Conservation (phyloP, 2,113 vertebrate species). For the Chelonoidis abingdonii region DNA sequence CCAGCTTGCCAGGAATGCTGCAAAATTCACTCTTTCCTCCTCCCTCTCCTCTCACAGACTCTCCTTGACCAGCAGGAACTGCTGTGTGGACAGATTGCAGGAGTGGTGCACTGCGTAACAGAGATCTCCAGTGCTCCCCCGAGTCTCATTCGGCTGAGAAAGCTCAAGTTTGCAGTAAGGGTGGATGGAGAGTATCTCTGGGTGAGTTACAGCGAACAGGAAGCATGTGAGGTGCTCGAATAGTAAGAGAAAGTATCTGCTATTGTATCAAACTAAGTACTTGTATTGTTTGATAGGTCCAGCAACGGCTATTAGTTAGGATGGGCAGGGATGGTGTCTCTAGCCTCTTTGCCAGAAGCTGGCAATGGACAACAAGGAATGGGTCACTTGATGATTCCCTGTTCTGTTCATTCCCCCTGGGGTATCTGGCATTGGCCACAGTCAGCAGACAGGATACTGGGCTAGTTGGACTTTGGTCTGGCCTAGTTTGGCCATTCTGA, state of each 20-base stretch:
- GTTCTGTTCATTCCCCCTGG: too few species aligned
- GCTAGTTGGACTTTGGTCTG: too few species aligned
- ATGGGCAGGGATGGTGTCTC: too few species aligned
- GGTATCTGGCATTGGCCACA: too few species aligned
- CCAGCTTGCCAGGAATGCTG: not conserved
- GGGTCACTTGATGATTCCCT: too few species aligned
- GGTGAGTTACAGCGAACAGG: constrained; percentile 74
- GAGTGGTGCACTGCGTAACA: constrained; percentile 81
- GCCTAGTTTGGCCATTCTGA: too few species aligned
- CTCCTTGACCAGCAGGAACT: constrained; percentile 85
- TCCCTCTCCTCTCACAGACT: constrained; percentile 70
- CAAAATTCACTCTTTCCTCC: not conserved
- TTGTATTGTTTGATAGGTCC: not conserved
- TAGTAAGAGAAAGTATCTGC: too few species aligned
- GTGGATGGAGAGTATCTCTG: constrained; percentile 83
- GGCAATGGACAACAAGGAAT: too few species aligned
- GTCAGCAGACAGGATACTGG: too few species aligned
- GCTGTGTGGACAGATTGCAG: constrained; percentile 88
- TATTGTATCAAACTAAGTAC: not conserved
- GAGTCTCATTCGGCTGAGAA: constrained; percentile 76
- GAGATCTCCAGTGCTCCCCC: constrained; percentile 81
- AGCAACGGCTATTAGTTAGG: not conserved
- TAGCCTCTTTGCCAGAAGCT: too few species aligned
- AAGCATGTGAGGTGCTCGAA: fast-evolving
- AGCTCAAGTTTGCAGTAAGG: constrained; percentile 84